Percentiles rank a stretch among this genome's conserved stretches.
Conservation (phyloP, 2,797 vertebrate genomes). For the Coranthus polyacanthus region DNA sequence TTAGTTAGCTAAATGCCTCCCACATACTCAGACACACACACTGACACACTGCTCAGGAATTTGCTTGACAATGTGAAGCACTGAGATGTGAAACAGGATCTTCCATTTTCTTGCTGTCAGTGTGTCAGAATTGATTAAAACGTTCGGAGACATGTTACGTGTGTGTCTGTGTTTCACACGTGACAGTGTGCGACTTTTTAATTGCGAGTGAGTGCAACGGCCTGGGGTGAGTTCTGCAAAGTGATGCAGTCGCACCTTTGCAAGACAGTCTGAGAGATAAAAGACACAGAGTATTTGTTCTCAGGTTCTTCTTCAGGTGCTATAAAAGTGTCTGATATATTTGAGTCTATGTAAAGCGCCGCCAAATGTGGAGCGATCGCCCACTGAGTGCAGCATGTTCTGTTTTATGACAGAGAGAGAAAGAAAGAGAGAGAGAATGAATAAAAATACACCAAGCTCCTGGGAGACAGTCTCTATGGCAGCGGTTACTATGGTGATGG, state of each 20-base stretch:
- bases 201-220: slow-evolving; percentile 31
- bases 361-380: slow-evolving; percentile 76
- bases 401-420: slow-evolving; percentile 72
- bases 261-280: neutral
- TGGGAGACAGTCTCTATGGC: slow-evolving; percentile 83
- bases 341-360: slow-evolving; percentile 53
- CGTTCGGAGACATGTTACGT: neutral
- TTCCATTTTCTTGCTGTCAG: slow-evolving; percentile 33
- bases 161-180: slow-evolving; percentile 23
- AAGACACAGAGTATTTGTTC: slow-evolving; percentile 9
- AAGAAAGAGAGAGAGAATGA: slow-evolving; percentile 41
- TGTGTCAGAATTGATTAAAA: slow-evolving; percentile 3
- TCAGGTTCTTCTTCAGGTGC: slow-evolving; percentile 52
- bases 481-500: slow-evolving; percentile 80
- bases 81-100: slow-evolving; percentile 46
- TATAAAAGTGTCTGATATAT: slow-evolving; percentile 51
- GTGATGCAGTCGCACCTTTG: slow-evolving; percentile 24
- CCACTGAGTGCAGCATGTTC: slow-evolving; percentile 78
- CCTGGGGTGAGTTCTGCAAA: slow-evolving; percentile 37
- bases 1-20: slow-evolving; percentile 55
- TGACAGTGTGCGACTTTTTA: slow-evolving; percentile 36
- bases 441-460: slow-evolving; percentile 79
- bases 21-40: slow-evolving; percentile 31
- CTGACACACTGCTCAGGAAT: slow-evolving; percentile 21
- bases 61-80: slow-evolving; percentile 39